Conservation (phyloP, 2,113 vertebrate genomes). For the Phalacrocorax pelagicus region DNA sequence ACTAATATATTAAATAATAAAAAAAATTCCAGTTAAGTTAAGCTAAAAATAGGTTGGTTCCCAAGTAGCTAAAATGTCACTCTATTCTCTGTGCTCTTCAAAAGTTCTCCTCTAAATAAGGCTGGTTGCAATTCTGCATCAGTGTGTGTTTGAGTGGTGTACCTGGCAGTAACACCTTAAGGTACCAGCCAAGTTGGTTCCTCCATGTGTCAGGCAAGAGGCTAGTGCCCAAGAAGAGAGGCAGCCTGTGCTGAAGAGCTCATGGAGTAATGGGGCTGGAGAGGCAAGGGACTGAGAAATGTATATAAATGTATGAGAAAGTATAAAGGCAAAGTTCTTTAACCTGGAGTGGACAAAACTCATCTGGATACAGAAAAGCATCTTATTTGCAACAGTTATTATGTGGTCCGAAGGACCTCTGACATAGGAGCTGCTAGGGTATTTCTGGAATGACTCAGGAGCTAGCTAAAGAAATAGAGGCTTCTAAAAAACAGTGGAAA, state of each 20-base stretch:
- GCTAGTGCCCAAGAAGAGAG: fast-evolving
- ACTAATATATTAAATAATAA: not conserved
- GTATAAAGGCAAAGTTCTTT: not conserved
- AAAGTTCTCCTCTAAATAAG: not conserved
- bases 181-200: not conserved
- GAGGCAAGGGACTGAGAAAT: not conserved
- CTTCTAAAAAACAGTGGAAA: not conserved
- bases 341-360: not conserved
- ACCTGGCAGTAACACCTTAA: not conserved
- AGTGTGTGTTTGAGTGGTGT: fast-evolving
- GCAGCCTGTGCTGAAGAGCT: not conserved
- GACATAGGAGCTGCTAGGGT: not conserved
- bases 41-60: not conserved
- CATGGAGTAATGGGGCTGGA: fast-evolving
- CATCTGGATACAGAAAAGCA: not conserved
- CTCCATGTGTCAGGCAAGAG: not conserved
- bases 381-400: not conserved
- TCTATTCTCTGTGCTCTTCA: not conserved
- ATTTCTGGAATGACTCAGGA: not conserved
- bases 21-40: not conserved
- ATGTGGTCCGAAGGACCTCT: not conserved
- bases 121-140: not conserved
- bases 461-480: not conserved
- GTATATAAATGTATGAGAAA: not conserved
- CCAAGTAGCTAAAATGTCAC: not conserved